Evolutionary conservation across 1,140 invertebrate genomes (phyloP), one percentile per base, ranked within the genome.

Genomic region (Apis florea): DNA sequence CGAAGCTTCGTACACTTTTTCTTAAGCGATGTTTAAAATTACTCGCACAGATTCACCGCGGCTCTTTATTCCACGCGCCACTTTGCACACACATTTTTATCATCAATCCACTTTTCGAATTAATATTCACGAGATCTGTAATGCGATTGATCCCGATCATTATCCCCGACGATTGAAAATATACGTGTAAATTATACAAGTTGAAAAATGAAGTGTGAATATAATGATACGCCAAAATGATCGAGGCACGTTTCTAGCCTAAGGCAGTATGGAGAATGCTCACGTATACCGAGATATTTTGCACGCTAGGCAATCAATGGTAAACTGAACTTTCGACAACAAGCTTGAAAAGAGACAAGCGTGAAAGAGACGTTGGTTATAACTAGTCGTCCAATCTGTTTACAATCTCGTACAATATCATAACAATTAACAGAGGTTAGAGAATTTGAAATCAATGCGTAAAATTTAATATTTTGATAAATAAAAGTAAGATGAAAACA

Each of bases 251-350:
- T 64, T 26, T 31, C 47, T 26, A n/a, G 4, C 15, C 17, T 26
- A 24, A 53, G 31, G 49, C 26, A 47, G 53, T 9, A 0, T 49
- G n/a, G 53, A 17, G 24, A 19, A 59, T 51, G 59, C 19, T 0
- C 24, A 69, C 19, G 9, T 12, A 61, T 54, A 49, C 24, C 31
- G 4, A 31, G 4, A 9, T 47, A 67, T n/a, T n/a, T 53, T 47
- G 0, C 31, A 24, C 49, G 40, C 47, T 56, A 79, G 66, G 13
- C 21, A 26, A 3, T 49, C 19, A 40, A 66, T 71, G 49, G 51
- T 40, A 26, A 73, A 70, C 51, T 54, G 8, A 40, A 21, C n/a
- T n/a, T 26, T 53, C 49, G 78, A 72, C 59, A 47, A 64, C 47
- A 19, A 53, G 24, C 51, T 51, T 53, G 47, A 49, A 8, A 70